Evolutionary conservation across 2,797 vertebrate genomes (phyloP).

Genomic region (Tenualosa thibaudeaui): DNA sequence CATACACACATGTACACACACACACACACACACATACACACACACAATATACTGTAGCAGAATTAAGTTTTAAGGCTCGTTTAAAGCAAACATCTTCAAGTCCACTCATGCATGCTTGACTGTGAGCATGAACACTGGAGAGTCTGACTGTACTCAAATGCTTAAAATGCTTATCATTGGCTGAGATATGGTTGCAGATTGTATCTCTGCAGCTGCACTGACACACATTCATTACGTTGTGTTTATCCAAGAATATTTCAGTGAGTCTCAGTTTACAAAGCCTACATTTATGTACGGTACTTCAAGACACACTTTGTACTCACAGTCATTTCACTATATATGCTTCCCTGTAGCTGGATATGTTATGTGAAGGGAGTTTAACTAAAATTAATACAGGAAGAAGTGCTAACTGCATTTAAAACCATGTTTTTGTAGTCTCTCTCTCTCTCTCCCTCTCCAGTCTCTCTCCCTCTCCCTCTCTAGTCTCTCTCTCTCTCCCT

Average conservation of each 20-base stretch:
- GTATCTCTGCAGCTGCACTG: neutral
- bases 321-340: neutral
- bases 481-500: neutral
- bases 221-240: neutral
- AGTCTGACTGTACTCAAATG: neutral
- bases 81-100: slow-evolving; percentile 17
- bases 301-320: neutral
- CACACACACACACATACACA: neutral
- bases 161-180: neutral
- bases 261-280: neutral
- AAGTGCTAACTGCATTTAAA: neutral
- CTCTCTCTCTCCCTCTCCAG: neutral
- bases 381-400: neutral
- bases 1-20: neutral
- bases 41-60: neutral
- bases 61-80: slow-evolving; percentile 5
- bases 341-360: neutral
- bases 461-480: neutral
- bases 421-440: neutral
- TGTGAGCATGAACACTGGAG: neutral
- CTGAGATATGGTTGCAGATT: neutral
- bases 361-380: no score
- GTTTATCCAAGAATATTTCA: slow-evolving; percentile 9
- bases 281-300: neutral
- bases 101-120: neutral